Evolutionary conservation across 2,113 vertebrate species (phyloP), one percentile per base, ranked within the genome.

Genomic region (Misgurnus mizolepis): DNA sequence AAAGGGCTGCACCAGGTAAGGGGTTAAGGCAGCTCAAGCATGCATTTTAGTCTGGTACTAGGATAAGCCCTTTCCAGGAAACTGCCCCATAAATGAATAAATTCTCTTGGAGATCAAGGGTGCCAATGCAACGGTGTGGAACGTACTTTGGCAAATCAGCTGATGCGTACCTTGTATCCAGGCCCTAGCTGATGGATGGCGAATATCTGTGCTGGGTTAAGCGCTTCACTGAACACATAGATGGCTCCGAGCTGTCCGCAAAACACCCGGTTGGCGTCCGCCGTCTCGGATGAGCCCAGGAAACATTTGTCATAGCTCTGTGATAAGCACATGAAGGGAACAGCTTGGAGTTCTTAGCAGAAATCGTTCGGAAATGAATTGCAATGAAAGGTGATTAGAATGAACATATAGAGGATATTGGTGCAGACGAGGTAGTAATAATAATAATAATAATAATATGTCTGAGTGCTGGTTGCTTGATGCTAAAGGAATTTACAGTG

Each of bases 221-320:
- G 95, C 14, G 97, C 95, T 89, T 98, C 97, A 43, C 95, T 94
- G 90, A 99, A 99, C 67, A 98, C 96, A 70, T 97, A 99, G 22
- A 99, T 94, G 2, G 97, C 97, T 87, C 96, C 97, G 34, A 99
- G 95, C 79, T 99, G 97, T 72, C 97, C 97, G 65, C 97, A 98
- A 87, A 99, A 99, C 8, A 98, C 97, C 88, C 97, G 90, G 83
- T 98, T 98, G 70, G 96, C 96, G 83, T 98, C 97, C 6, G 96
- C 97, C 65, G 96, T 98, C 92, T 99, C 97, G 12, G 97, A 99
- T 85, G 97, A 98, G 67, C 97, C 97, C 78, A 98, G 95, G 91
- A 98, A 99, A 92, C 97, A 98, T 92, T 98, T 98, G 91, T 99
- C 97, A 89, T 96, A 99, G 87, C 96, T 98, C 97, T 98, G 88